Base-by-base conservation (phyloP, 1,140 invertebrate genomes). In the Littorina saxatilis region DNA sequence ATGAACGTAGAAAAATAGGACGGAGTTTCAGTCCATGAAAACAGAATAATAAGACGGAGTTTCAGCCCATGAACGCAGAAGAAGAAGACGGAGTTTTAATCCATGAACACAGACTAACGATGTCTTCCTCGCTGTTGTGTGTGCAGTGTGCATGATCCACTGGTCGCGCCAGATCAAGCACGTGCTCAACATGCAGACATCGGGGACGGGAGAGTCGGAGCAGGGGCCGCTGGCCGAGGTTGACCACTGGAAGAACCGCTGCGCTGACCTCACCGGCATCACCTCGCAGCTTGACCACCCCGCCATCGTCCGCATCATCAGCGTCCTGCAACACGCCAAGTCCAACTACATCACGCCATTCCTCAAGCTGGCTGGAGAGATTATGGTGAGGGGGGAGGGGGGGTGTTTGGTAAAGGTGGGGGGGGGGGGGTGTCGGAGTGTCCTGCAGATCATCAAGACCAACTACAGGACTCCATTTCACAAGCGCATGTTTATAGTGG, bases 151-250 rank as follows among this genome's bases (percentile, higher is more conserved):
- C 27, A 95, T 97, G 40, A 95, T 96, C 29, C 95, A 96, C 86
- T 98, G 97, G 97, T 96, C 95, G 3, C 95, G 95, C 76, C 96
- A 98, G 91, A 96, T 98, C 66, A 95, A 96, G 87, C 95, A 96
- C 2, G 95, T 96, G 47, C 90, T 98, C 1, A 94, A 94, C 86
- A 95, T 97, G 88, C 93, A 94, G 37, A 95, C 95, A 66, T 47
- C 43, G 5, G 94, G 95, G 75, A 94, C 94, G 35, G 94, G 95
- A 9, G 93, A 94, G 50, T 94, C 95, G 66, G 95, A 96, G 87
- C 92, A 96, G n/a, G 95, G 95, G 52, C 95, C 96, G 0, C 93
- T 94, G 27, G 96, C 98, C 88, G 96, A 97, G 93, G 96, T 96
- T 87, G 94, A 96, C 79, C 97, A 97, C 92, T 98, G 97, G 97